These are phyloP conservation scores for Rhagonycha fulva DNA, from an alignment of 2,888 invertebrate species.

Conservation along the genomic window DNA sequence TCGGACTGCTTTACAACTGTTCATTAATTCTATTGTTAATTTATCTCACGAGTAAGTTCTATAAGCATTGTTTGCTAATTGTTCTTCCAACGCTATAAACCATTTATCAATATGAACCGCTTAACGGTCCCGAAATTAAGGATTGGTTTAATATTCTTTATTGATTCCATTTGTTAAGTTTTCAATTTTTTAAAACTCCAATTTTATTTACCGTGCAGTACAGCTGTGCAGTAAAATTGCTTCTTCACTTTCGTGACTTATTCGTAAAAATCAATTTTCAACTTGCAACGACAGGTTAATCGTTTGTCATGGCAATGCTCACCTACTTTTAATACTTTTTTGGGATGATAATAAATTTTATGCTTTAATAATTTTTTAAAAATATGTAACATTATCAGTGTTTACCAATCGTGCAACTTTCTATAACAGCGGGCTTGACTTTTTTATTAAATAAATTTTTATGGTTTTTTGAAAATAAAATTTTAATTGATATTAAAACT, in stretches of 20 bases:
- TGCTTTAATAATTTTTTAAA: not conserved
- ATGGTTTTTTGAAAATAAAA: not conserved
- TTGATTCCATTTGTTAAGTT: not conserved
- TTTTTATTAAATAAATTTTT: not conserved
- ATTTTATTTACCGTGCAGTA: not conserved
- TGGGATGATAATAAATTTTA: not conserved
- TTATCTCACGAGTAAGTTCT: conserved; percentile 14
- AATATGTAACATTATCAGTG: not conserved
- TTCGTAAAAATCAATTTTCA: not conserved
- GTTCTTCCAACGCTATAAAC: conserved; percentile 22
- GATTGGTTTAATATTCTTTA: conserved; percentile 10
- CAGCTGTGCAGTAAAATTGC: not conserved
- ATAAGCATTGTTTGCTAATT: conserved; percentile 26
- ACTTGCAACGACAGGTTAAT: not conserved
- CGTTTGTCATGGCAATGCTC: not conserved
- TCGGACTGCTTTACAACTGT: conserved; percentile 4
- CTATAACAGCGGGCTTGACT: not conserved
- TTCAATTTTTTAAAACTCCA: not conserved
- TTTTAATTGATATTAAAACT: not conserved
- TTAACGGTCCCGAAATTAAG: conserved; percentile 18
- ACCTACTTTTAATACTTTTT: not conserved
- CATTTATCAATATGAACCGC: conserved; percentile 24
- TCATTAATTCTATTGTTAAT: conserved; percentile 26
- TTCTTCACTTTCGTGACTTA: not conserved
- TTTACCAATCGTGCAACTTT: not conserved